These are phyloP conservation scores for Campoplex nolae DNA, from an alignment of 2,888 invertebrate genomes.

Conservation along the genomic window DNA sequence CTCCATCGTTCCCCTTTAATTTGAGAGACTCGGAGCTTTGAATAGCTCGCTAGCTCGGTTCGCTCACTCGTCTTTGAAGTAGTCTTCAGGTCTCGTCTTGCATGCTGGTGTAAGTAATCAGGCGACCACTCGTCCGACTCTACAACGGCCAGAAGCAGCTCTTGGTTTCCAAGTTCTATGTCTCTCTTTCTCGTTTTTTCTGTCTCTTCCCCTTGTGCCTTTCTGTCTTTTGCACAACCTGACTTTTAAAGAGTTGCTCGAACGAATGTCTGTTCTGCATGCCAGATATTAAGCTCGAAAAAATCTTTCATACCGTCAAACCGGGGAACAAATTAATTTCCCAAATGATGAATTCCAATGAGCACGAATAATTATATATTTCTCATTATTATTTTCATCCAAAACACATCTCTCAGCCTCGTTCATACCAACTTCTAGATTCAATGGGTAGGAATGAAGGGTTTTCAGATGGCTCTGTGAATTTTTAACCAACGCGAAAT, in stretches of 20 bases:
- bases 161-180: constrained; percentile 63
- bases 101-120: constrained; percentile 80
- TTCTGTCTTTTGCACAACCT: constrained; percentile 60
- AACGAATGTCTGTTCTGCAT: constrained; percentile 54
- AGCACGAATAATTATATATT: constrained; percentile 22
- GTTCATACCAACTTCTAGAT: constrained; percentile 27
- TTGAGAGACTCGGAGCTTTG: constrained; percentile 73
- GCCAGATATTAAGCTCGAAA: constrained; percentile 42
- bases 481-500: constrained; percentile 58
- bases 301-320: constrained; percentile 20
- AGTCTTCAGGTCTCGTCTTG: constrained; percentile 73
- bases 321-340: constrained; percentile 32
- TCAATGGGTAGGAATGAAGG: constrained; percentile 37
- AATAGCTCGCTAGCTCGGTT: constrained; percentile 63
- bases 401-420: background rate
- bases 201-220: constrained; percentile 18
- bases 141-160: constrained; percentile 66
- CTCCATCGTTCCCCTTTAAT: constrained; percentile 80
- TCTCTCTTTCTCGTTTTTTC: constrained; percentile 37
- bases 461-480: constrained; percentile 19
- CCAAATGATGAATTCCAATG: constrained; percentile 35
- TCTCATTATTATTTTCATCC: constrained; percentile 25
- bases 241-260: constrained; percentile 59
- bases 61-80: constrained; percentile 79
- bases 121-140: constrained; percentile 75